Evolutionary conservation across 2,888 invertebrate genomes (phyloP).

Genomic region (Linnaemya tessellans): DNA sequence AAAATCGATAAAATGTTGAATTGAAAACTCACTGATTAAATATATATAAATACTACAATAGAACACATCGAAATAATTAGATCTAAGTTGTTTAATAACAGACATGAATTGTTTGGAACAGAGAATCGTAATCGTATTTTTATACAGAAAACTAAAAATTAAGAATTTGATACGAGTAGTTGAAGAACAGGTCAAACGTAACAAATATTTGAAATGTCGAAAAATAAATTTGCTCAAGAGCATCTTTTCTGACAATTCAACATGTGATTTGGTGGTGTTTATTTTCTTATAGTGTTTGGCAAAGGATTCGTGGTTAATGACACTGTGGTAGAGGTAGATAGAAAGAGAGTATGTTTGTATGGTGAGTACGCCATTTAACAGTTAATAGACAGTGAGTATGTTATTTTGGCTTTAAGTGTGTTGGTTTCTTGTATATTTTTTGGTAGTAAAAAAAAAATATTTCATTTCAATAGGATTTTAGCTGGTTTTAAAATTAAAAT

Average conservation of each 20-base stretch:
- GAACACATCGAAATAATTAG: conserved; percentile 50
- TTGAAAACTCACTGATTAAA: conserved; percentile 37
- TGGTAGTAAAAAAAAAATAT: conserved; percentile 23
- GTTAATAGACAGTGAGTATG: conserved; percentile 21
- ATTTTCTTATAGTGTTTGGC: neutral
- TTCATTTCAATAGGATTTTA: conserved; percentile 12
- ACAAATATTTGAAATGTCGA: conserved; percentile 25
- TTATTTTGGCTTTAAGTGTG: conserved; percentile 44
- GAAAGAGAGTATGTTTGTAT: conserved; percentile 33
- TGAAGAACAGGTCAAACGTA: neutral
- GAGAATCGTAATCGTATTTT: conserved; percentile 18
- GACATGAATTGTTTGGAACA: conserved; percentile 31
- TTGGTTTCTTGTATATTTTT: conserved; percentile 41
- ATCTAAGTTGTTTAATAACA: conserved; percentile 29
- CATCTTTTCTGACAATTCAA: conserved; percentile 13
- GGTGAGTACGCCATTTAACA: conserved; percentile 35
- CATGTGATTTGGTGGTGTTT: conserved; percentile 16
- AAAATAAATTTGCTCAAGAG: neutral
- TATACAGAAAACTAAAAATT: neutral
- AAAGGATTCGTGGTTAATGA: neutral
- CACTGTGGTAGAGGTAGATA: conserved; percentile 4
- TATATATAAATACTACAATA: conserved; percentile 53
- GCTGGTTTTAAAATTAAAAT: conserved; percentile 25
- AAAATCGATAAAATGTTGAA: conserved; percentile 37
- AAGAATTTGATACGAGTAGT: neutral